Percentiles rank a stretch among this genome's conserved stretches.
Evolutionary conservation across 1,140 invertebrate genomes (phyloP).

Genomic region (Chironomus striatipennis): DNA sequence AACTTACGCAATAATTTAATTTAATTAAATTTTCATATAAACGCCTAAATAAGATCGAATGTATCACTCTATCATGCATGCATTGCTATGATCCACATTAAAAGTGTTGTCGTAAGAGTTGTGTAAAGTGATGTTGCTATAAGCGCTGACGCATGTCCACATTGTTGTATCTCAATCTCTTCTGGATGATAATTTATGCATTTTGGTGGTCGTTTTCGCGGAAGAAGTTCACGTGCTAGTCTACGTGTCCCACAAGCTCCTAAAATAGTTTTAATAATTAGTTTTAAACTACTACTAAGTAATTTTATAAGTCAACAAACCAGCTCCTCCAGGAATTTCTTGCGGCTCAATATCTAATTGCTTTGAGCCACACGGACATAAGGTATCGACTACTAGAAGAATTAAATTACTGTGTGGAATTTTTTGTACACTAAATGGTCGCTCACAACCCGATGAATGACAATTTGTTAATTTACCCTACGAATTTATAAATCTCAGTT

Average conservation of each 20-base stretch:
- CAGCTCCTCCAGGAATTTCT: conserved; percentile 47
- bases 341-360: conserved; percentile 70
- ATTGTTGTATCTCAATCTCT: conserved; percentile 66
- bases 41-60: background rate
- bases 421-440: conserved; percentile 87
- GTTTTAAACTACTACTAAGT: no score
- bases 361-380: conserved; percentile 80
- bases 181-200: conserved; percentile 85
- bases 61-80: conserved; percentile 18
- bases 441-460: conserved; percentile 79
- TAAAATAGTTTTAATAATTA: conserved; percentile 25
- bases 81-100: background rate
- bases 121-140: conserved; percentile 20
- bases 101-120: conserved; percentile 26
- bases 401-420: conserved; percentile 87
- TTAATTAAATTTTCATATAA: background rate
- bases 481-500: conserved; percentile 34
- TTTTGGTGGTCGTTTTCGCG: conserved; percentile 60
- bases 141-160: conserved; percentile 44
- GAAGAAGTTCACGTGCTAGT: conserved; percentile 46
- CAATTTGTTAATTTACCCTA: conserved; percentile 89
- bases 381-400: conserved; percentile 76
- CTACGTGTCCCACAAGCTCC: conserved; percentile 46
- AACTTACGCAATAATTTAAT: background rate
- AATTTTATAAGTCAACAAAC: no score